Evolutionary conservation across 2,888 invertebrate species (phyloP).

Genomic region (Ormyrus labotus): DNA sequence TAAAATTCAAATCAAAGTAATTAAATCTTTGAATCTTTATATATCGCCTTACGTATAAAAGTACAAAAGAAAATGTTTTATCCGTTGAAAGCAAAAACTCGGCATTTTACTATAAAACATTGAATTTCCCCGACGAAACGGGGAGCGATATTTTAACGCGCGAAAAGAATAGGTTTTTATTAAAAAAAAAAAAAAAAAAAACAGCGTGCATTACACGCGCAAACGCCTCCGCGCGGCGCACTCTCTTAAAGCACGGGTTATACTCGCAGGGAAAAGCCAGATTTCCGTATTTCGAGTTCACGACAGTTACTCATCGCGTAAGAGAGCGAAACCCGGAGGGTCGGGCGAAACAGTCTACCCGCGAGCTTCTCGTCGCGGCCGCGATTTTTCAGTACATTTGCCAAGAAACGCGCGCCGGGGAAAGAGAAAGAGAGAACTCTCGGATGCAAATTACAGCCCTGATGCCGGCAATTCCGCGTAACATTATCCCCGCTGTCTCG

Average conservation of each 20-base stretch:
- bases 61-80: too few relatives aligned
- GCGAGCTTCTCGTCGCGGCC: slow-evolving; percentile 55
- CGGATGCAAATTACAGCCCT: slow-evolving; percentile 61
- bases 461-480: slow-evolving; percentile 58
- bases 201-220: neutral
- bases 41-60: too few relatives aligned
- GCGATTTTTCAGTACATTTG: slow-evolving; percentile 69
- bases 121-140: too few relatives aligned
- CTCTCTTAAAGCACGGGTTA: slow-evolving; percentile 23
- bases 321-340: neutral
- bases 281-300: slow-evolving; percentile 14
- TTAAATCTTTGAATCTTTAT: too few relatives aligned
- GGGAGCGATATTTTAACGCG: too few relatives aligned
- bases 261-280: slow-evolving; percentile 16
- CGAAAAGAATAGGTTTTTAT: too few relatives aligned
- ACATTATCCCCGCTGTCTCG: slow-evolving; percentile 55
- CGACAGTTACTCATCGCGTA: slow-evolving; percentile 42
- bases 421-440: slow-evolving; percentile 19
- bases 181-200: too few relatives aligned
- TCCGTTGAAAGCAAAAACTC: too few relatives aligned
- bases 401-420: slow-evolving; percentile 58
- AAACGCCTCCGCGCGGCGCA: neutral
- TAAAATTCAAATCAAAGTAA: too few relatives aligned
- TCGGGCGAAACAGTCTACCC: slow-evolving; percentile 45
- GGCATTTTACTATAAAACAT: too few relatives aligned